Base-by-base conservation (phyloP, 2,797 vertebrate genomes). In the Molothrus aeneus region DNA sequence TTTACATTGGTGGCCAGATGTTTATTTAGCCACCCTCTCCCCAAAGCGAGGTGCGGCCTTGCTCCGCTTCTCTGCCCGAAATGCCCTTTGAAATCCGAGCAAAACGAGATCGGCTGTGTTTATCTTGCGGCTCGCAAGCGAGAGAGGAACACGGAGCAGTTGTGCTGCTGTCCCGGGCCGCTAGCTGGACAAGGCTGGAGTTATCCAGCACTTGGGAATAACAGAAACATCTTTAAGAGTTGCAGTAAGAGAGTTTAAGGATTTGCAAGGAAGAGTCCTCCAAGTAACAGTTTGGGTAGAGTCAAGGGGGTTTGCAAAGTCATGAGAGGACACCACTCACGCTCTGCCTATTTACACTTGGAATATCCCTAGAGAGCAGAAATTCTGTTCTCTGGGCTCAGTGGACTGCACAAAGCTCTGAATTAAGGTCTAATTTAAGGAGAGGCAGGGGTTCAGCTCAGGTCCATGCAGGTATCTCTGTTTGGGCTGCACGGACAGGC, bases 61-160 rank as follows among this genome's bases (percentile, higher is more conserved):
- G 95, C 94, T 94, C 89, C 82, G 92, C 74, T 94, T 36, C 53
- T 69, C 85, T 83, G 94, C 47, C 70, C 75, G 3, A 90, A 94
- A 86, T 50, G 74, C 63, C 88, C 95, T 96, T 92, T 92, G 93
- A 89, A 94, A 96, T 4, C 31, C 75, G 6, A 32, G 82, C 86
- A 5, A 21, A 82, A 68, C 2, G 64, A 51, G 70, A 51, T 29
- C 5, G 22, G 54, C 22, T 6, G 10, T 96, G 93, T 96, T 96
- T 93, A 82, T 86, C 90, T 69, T 54, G 72, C 31, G 90, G 86
- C 89, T 88, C 69, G 6, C 31, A 10, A 42, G 69, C 4, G 4
- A 38, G 66, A 72, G 3, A 73, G 80, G 71, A 40, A 89, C 1
- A 3, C 3, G 20, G 22, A 79, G 66, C 31, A 1, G 29, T 14